These are phyloP conservation scores for Oreocharis arfaki DNA, from an alignment of 2,113 vertebrate genomes.

Conservation along the genomic window DNA sequence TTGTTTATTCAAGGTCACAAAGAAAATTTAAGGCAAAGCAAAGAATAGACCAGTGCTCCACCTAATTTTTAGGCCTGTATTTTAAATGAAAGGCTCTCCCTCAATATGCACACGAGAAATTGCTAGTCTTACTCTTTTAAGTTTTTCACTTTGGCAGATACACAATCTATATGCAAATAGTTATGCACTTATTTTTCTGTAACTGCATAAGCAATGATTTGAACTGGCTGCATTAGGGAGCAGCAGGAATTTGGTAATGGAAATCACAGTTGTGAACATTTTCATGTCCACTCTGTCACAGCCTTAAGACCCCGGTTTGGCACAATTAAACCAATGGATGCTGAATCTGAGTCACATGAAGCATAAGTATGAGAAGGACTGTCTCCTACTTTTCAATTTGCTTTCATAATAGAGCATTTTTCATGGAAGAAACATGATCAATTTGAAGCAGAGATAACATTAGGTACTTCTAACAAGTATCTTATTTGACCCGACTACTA, in stretches of 20 bases:
- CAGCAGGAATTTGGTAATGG: neutral
- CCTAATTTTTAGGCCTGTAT: neutral
- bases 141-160: constrained; percentile 39
- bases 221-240: neutral
- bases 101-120: neutral
- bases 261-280: neutral
- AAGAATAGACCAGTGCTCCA: neutral
- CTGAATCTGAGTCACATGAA: neutral
- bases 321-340: neutral
- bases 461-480: neutral
- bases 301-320: neutral
- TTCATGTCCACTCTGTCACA: neutral
- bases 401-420: neutral
- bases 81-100: neutral
- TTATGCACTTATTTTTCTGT: constrained; percentile 15
- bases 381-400: neutral
- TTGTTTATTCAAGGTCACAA: constrained; percentile 22
- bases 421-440: neutral
- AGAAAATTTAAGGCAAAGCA: neutral
- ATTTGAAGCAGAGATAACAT: neutral
- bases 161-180: constrained; percentile 60
- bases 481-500: neutral
- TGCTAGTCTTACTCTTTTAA: constrained; percentile 6
- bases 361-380: neutral
- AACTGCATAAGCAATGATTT: neutral